Percentiles rank a stretch among this genome's conserved stretches.
Conservation (phyloP, 2,797 vertebrate species). For the Sphenopsis melanotis region DNA sequence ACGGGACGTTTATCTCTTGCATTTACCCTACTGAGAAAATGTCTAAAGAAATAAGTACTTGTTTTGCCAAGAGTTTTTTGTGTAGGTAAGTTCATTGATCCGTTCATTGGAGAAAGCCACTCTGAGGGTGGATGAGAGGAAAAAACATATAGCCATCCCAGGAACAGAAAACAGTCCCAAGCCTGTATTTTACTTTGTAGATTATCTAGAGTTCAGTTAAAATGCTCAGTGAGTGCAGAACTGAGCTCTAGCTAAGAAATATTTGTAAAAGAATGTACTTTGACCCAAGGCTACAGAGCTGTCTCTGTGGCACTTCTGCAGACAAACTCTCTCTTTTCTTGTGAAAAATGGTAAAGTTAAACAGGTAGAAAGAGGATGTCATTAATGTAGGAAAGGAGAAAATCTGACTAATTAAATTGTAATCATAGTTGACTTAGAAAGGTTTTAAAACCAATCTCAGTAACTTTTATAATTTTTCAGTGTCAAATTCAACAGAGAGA, state of each 20-base stretch:
- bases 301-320: accelerated
- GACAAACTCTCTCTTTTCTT: background rate
- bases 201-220: background rate
- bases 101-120: background rate
- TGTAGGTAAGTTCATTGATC: background rate
- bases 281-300: background rate
- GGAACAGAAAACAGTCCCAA: background rate
- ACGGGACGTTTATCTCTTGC: background rate
- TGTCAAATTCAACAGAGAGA: background rate
- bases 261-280: background rate
- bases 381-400: background rate
- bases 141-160: background rate
- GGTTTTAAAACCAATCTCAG: background rate
- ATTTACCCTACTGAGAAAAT: background rate
- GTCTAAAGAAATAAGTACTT: background rate
- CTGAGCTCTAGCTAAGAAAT: background rate
- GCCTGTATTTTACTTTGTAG: background rate
- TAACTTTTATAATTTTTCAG: background rate
- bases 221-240: background rate
- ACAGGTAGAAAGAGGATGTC: background rate
- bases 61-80: background rate
- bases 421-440: background rate
- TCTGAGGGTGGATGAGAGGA: background rate
- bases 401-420: background rate
- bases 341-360: background rate